Evolutionary conservation across 2,888 invertebrate species (phyloP), one percentile per base, ranked within the genome.

Genomic region (Cotesia congregata): DNA sequence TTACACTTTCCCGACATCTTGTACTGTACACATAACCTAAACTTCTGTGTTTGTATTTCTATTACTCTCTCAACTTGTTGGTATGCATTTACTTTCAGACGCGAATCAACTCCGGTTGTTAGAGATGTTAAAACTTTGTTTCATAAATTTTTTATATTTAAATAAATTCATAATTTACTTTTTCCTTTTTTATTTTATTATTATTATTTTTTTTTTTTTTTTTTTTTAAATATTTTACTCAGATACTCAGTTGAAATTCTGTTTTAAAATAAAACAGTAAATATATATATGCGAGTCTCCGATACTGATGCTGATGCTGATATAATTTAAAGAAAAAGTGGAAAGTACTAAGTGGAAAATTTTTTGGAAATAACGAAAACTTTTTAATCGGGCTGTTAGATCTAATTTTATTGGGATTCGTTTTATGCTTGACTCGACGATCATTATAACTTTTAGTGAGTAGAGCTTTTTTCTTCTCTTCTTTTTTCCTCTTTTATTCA

Each of bases 1-100:
- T 73, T 76, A 76, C 76, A 50, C 73, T 41, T 64, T 62, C 76
- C 61, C 59, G 50, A 68, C 61, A 68, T 67, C 60, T 40, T 70
- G 74, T 76, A 73, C 62, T 70, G 74, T 76, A 73, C 62, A 72
- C 67, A 64, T 76, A 77, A 50, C 76, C 70, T n/a, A 67, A 69
- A 39, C 74, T 74, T 72, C 75, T 75, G 73, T 71, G 61, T 76
- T 39, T 74, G 41, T 70, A 65, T 73, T 59, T 64, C 61, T 70
- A 41, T 70, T 60, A 72, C 65, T 64, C 30, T 68, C 59, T 72
- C 17, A 50, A 30, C 30, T 59, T 76, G 60, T 67, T 77, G 12
- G 67, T 74, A 75, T 59, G 40, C 65, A n/a, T 39, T 67, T 6
- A 15, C 41, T 39, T 30, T 38, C 15, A 62, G 20, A 62, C 20